phyloP scores from a whole-genome alignment of 2,797 vertebrate genomes.

The Gadopsis bispinosus region DNA sequence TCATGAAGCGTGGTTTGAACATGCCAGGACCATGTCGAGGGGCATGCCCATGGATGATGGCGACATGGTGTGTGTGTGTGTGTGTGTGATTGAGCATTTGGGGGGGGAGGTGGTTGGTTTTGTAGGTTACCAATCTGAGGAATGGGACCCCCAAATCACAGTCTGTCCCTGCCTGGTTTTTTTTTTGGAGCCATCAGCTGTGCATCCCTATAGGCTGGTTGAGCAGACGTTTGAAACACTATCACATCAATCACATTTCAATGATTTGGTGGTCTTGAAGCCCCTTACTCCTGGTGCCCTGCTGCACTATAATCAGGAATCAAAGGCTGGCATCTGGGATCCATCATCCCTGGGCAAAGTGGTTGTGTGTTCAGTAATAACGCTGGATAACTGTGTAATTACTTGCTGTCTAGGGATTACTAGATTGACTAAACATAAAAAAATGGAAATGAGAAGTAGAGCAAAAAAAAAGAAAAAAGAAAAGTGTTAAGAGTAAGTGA shows the following conservation, averaged over 20 bases:
- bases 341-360: slow-evolving; percentile 78
- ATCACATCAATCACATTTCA: slow-evolving; percentile 76
- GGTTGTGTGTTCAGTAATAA: slow-evolving; percentile 76
- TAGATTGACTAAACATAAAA: slow-evolving; percentile 66
- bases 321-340: slow-evolving; percentile 80
- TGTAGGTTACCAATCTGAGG: slow-evolving; percentile 76
- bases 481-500: slow-evolving; percentile 41
- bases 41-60: slow-evolving; percentile 78
- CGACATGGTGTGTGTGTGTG: slow-evolving; percentile 67
- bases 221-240: slow-evolving; percentile 52
- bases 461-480: slow-evolving; percentile 34
- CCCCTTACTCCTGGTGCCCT: slow-evolving; percentile 58
- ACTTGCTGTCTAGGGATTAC: slow-evolving; percentile 77
- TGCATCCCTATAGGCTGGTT: slow-evolving; percentile 50
- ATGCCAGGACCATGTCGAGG: slow-evolving; percentile 82
- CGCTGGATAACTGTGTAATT: slow-evolving; percentile 80
- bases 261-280: slow-evolving; percentile 83
- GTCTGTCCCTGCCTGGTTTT: slow-evolving; percentile 22
- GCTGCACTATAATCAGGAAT: slow-evolving; percentile 82
- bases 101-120: slow-evolving; percentile 63
- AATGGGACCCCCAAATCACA: slow-evolving; percentile 67
- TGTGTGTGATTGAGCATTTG: slow-evolving; percentile 58
- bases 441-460: slow-evolving; percentile 37
- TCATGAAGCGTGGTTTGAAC: slow-evolving; percentile 84
- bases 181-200: slow-evolving; percentile 56